Evolutionary conservation across 2,797 vertebrate species (phyloP).

Genomic region (Neomorphus geoffroyi): DNA sequence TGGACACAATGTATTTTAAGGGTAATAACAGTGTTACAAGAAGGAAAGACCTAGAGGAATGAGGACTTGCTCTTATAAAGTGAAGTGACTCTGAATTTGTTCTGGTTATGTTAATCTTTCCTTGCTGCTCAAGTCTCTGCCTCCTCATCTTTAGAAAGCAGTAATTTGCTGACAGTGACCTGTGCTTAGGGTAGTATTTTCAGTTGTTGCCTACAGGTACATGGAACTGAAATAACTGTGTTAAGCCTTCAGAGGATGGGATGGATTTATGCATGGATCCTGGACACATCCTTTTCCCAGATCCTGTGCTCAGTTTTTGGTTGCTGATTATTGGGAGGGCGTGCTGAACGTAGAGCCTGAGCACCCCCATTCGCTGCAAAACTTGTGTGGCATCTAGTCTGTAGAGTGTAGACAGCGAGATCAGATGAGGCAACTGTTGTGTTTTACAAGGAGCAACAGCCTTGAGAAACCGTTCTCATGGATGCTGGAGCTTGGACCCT

Average conservation of each 20-base stretch:
- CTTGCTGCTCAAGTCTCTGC: background rate
- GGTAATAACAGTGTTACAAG: background rate
- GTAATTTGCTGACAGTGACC: background rate
- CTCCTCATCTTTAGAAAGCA: background rate
- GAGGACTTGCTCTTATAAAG: background rate
- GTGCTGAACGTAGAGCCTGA: accelerated
- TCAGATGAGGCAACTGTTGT: background rate
- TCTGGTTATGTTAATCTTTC: background rate
- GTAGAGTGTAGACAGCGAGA: background rate
- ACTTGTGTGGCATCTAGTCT: no score
- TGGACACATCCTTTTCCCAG: background rate
- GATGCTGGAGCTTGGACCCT: background rate
- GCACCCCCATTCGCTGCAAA: background rate
- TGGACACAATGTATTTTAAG: background rate
- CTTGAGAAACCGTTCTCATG: background rate
- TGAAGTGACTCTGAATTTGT: background rate
- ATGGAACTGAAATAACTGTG: background rate
- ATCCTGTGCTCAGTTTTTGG: background rate
- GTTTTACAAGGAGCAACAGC: background rate
- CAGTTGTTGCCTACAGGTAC: background rate
- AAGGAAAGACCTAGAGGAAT: background rate
- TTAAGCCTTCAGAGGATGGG: background rate
- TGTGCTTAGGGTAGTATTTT: background rate
- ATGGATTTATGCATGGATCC: background rate
- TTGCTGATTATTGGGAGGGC: background rate